Evolutionary conservation across 1,140 invertebrate species (phyloP).

Genomic region (Physella acuta): DNA sequence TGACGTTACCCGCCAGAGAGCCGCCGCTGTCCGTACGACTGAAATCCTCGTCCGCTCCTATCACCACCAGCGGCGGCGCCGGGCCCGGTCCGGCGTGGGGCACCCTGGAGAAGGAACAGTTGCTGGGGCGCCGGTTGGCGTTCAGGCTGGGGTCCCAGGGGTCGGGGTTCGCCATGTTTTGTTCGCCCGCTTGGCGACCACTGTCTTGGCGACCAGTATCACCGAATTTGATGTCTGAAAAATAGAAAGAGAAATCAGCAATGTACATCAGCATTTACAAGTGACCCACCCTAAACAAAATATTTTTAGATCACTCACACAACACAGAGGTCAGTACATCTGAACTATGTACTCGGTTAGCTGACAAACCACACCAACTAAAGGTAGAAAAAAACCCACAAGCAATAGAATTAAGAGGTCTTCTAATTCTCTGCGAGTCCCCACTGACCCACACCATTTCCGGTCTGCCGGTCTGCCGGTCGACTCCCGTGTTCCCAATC

Average conservation of each 20-base stretch:
- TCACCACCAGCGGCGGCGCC: background rate
- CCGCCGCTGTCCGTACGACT: background rate
- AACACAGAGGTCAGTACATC: no score
- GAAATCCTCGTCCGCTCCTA: background rate
- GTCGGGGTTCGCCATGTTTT: background rate
- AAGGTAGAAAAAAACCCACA: no score
- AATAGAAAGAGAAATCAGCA: background rate
- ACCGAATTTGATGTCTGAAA: background rate
- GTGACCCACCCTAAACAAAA: no score
- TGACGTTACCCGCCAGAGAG: background rate
- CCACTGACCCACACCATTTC: no score
- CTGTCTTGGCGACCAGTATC: background rate
- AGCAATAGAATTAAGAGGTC: no score
- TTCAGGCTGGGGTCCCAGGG: background rate
- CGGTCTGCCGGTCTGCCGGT: no score
- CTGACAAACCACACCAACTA: no score
- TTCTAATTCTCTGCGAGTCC: no score
- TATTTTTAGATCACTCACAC: no score
- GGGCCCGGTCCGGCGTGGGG: background rate
- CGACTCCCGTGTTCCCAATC: no score
- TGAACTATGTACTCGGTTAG: no score
- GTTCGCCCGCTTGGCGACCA: background rate
- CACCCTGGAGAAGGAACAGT: constrained; percentile 6
- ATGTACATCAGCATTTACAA: no score
- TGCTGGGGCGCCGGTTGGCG: constrained; percentile 9